phyloP scores from a whole-genome alignment of 30 jellyfish, hydroid and myxozoan species.

The Mastigias papua region DNA sequence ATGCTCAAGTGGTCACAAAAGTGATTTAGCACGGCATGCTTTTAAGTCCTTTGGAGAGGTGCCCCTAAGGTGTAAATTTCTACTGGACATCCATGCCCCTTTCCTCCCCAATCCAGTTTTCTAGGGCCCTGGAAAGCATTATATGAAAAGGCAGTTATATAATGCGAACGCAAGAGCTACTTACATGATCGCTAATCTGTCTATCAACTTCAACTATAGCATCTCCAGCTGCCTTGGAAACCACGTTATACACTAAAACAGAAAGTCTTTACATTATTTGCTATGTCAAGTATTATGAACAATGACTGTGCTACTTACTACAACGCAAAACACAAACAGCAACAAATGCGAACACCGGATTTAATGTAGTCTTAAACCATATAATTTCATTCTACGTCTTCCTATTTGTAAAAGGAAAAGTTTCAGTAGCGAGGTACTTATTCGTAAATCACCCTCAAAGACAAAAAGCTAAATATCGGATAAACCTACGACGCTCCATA shows the following conservation, averaged over 20 bases:
- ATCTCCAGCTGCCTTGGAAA: constrained; percentile 41
- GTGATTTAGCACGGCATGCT: neutral
- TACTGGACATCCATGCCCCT: neutral
- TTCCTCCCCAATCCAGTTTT: neutral
- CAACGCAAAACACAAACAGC: neutral
- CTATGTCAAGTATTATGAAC: neutral
- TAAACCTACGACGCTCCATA: too few species aligned
- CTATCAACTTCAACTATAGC: constrained; percentile 44
- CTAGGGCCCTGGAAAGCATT: neutral
- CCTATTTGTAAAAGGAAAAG: too few species aligned
- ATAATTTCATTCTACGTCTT: too few species aligned
- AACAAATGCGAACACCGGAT: too few species aligned
- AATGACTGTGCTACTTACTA: neutral
- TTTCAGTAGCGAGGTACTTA: too few species aligned
- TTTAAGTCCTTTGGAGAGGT: neutral
- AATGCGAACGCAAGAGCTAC: neutral
- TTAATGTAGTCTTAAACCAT: too few species aligned
- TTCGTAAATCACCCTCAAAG: too few species aligned
- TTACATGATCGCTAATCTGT: constrained; percentile 25
- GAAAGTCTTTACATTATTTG: neutral
- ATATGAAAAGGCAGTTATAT: neutral
- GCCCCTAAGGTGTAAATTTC: neutral
- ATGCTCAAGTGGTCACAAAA: too few species aligned
- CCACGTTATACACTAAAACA: constrained; percentile 32
- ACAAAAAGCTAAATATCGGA: too few species aligned